A percentile compares a stretch with the other conserved stretches of the same genome.
Evolutionary conservation across 2,113 vertebrate genomes (phyloP).

Genomic region (Upupa epops): DNA sequence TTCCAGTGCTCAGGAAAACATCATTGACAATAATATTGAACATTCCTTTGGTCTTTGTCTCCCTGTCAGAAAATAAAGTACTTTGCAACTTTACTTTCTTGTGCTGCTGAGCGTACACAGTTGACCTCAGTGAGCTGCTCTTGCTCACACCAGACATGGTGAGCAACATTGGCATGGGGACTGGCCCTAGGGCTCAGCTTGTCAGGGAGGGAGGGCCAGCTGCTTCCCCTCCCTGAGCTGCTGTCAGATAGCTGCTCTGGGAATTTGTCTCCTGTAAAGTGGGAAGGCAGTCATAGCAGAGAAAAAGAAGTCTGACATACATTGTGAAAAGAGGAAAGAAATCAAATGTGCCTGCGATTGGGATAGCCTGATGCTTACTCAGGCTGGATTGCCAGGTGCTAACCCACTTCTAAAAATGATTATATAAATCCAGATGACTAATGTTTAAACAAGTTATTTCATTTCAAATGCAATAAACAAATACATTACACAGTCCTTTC

Average conservation of each 20-base stretch:
- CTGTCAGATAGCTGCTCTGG: not conserved
- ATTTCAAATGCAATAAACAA: conserved; percentile 25
- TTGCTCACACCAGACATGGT: not conserved
- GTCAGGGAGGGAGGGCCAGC: not conserved
- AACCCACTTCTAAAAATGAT: conserved; percentile 29
- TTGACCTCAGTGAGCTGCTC: not conserved
- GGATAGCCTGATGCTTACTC: conserved; percentile 15
- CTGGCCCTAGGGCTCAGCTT: not conserved
- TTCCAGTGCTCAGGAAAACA: not conserved
- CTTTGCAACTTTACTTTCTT: not conserved
- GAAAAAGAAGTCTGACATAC: not conserved
- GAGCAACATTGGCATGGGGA: not conserved
- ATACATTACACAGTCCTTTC: conserved; percentile 15
- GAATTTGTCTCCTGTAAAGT: not conserved
- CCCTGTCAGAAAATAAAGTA: not conserved
- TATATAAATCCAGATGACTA: conserved; percentile 37
- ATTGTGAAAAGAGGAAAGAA: not conserved
- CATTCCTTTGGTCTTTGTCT: not conserved
- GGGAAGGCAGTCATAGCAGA: not conserved
- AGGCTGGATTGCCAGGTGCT: conserved; percentile 36
- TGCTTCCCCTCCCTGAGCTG: not conserved
- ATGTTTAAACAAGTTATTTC: conserved; percentile 32
- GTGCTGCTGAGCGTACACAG: not conserved
- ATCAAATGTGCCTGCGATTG: not conserved
- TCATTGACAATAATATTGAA: not conserved